Percentiles rank a stretch among this genome's conserved stretches.
Evolutionary conservation across 2,888 invertebrate species (phyloP).

Genomic region (Agapostemon virescens): DNA sequence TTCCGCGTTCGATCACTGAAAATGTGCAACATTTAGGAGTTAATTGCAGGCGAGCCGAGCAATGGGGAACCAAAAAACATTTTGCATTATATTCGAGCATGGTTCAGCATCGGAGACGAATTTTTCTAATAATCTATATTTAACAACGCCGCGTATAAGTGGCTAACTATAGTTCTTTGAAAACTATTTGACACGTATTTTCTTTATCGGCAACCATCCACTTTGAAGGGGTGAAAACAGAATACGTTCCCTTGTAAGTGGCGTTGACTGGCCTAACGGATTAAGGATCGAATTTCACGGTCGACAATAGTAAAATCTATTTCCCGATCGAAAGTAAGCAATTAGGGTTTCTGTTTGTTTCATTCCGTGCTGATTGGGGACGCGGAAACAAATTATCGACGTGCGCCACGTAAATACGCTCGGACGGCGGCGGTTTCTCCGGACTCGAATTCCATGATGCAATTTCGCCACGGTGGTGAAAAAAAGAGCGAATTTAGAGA

Average conservation of each 20-base stretch:
- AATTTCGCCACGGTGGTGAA: slow-evolving; percentile 1
- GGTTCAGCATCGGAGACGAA: neutral
- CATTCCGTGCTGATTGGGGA: neutral
- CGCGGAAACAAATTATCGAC: neutral
- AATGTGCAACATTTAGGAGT: neutral
- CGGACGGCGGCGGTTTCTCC: neutral
- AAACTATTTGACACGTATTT: too few relatives aligned
- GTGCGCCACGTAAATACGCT: neutral
- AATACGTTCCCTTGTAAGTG: too few relatives aligned
- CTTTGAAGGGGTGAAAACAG: too few relatives aligned
- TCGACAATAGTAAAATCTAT: neutral
- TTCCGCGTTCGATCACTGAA: neutral
- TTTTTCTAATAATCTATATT: neutral
- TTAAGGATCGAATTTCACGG: neutral
- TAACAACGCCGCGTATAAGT: too few relatives aligned
- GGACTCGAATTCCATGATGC: slow-evolving; percentile 28
- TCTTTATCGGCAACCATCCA: too few relatives aligned
- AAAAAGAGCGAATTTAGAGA: slow-evolving; percentile 29
- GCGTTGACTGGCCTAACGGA: neutral
- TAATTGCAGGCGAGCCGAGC: neutral
- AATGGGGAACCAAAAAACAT: neutral
- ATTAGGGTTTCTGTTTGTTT: neutral
- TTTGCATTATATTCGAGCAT: neutral
- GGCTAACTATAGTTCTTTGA: too few relatives aligned
- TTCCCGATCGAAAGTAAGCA: neutral